Evolutionary conservation across 2,797 vertebrate species (phyloP).

Genomic region (Danio choprae): DNA sequence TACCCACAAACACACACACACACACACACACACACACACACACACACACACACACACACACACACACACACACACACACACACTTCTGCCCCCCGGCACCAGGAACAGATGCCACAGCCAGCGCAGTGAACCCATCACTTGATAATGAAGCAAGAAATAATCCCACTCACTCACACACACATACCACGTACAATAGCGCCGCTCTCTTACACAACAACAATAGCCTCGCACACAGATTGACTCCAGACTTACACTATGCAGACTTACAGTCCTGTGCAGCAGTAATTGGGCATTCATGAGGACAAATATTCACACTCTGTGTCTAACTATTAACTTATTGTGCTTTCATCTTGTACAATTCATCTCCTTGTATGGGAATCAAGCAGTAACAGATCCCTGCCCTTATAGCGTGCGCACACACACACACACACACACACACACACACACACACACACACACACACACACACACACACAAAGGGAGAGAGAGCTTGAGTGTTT

Average conservation of each 20-base stretch:
- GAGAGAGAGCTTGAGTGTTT: background rate
- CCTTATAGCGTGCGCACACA: constrained; percentile 20
- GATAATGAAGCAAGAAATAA: constrained; percentile 48
- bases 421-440: constrained; percentile 27
- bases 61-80: constrained; percentile 45
- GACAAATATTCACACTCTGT: background rate
- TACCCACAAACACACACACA: constrained; percentile 41
- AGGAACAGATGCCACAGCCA: constrained; percentile 54
- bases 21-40: constrained; percentile 45
- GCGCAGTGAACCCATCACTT: constrained; percentile 30
- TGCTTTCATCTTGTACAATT: constrained; percentile 41
- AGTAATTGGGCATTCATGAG: constrained; percentile 17
- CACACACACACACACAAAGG: constrained; percentile 31
- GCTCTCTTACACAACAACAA: constrained; percentile 40
- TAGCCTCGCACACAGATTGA: constrained; percentile 1
- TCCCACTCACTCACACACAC: constrained; percentile 37
- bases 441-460: constrained; percentile 26
- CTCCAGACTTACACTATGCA: background rate
- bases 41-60: constrained; percentile 34
- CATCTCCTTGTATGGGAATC: constrained; percentile 37
- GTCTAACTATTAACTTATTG: constrained; percentile 25
- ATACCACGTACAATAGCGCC: constrained; percentile 23
- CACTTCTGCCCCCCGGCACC: constrained; percentile 36
- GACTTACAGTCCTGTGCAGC: background rate
- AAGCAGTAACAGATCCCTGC: constrained; percentile 26